Conservation (phyloP, 2,797 vertebrate genomes). For the Semotilus atromaculatus region DNA sequence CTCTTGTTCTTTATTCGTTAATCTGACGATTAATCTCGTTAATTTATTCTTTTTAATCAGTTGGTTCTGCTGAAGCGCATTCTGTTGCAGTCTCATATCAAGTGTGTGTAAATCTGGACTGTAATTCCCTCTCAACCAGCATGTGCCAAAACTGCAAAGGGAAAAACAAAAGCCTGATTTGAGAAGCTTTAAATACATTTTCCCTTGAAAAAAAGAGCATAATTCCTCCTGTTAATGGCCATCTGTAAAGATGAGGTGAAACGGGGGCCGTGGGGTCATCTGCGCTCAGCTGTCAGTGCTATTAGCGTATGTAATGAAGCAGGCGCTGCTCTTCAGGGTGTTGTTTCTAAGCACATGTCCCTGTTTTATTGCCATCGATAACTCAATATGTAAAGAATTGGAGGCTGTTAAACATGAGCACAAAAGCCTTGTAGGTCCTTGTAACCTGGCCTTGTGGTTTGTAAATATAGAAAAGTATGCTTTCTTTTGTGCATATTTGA, state of each 20-base stretch:
- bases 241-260: slow-evolving; percentile 99
- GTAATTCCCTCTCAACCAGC: slow-evolving; percentile 72
- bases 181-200: slow-evolving; percentile 96
- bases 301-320: slow-evolving; percentile 99
- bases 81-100: slow-evolving; percentile 52
- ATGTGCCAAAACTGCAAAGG: slow-evolving; percentile 74
- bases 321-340: slow-evolving; percentile 97
- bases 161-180: slow-evolving; percentile 88
- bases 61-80: not conserved
- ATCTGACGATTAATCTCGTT: too few species aligned
- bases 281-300: slow-evolving; percentile 98
- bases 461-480: slow-evolving; percentile 21
- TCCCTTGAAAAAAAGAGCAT: slow-evolving; percentile 90
- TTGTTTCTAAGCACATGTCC: slow-evolving; percentile 88
- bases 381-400: slow-evolving; percentile 89
- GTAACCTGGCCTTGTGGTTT: slow-evolving; percentile 28
- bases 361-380: slow-evolving; percentile 83
- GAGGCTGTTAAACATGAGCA: slow-evolving; percentile 33
- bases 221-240: slow-evolving; percentile 98
- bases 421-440: slow-evolving; percentile 44
- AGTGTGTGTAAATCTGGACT: slow-evolving; percentile 58
- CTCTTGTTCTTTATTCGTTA: not conserved
- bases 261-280: slow-evolving; percentile 96
- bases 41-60: not conserved
- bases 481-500: not conserved